A percentile compares a stretch with the other conserved stretches of the same genome.
These are phyloP conservation scores for Graptemys geographica DNA, from an alignment of 2,797 vertebrate genomes.

Conservation along the genomic window DNA sequence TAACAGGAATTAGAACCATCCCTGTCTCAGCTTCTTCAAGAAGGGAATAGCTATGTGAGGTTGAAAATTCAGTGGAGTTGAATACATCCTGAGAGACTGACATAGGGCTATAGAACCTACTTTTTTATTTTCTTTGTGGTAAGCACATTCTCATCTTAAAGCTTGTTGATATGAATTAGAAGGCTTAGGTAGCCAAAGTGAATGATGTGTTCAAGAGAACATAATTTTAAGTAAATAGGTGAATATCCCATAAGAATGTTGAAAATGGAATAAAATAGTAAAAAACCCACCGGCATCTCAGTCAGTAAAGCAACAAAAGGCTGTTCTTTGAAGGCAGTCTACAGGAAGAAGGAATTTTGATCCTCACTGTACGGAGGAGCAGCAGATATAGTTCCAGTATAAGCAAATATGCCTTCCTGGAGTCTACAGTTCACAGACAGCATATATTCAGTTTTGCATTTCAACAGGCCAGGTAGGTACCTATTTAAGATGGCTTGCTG, in stretches of 20 bases:
- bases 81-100: too few relatives aligned
- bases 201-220: background rate
- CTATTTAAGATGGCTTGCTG: background rate
- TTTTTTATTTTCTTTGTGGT: background rate
- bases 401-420: accelerated
- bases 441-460: accelerated
- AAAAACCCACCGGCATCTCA: too few relatives aligned
- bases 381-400: accelerated
- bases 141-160: background rate
- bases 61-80: too few relatives aligned
- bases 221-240: background rate
- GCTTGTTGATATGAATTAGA: background rate
- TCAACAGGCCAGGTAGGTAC: accelerated
- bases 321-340: background rate
- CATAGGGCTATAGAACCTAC: background rate
- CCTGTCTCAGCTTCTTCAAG: background rate
- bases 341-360: too few relatives aligned
- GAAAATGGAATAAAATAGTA: background rate
- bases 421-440: background rate
- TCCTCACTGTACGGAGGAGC: background rate
- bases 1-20: background rate
- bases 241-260: background rate
- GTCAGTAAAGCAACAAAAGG: too few relatives aligned
- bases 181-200: background rate
- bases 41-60: background rate